These are phyloP conservation scores for Mormyrops boulengeri DNA, from an alignment of 2,797 vertebrate genomes.

Conservation along the genomic window DNA sequence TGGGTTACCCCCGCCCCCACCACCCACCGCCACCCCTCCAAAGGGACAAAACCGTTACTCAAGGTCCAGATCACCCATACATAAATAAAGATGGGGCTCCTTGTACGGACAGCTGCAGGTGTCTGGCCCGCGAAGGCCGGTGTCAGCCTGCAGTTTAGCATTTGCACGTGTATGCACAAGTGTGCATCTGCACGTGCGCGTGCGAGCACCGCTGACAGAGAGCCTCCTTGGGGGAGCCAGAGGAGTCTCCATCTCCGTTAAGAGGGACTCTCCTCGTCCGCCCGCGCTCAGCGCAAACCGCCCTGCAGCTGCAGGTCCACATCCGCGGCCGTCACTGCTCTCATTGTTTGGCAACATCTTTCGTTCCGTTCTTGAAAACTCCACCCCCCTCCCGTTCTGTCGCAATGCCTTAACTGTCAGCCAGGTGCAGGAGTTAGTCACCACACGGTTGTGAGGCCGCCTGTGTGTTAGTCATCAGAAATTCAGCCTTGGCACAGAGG, in stretches of 20 bases:
- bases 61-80: not conserved
- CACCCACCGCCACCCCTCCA: too few relatives aligned
- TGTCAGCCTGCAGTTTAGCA: not conserved
- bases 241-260: not conserved
- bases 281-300: not conserved
- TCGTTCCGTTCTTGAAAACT: constrained; percentile 25
- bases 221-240: not conserved
- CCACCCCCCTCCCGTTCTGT: constrained; percentile 9
- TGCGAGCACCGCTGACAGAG: not conserved
- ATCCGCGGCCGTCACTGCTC: constrained; percentile 25
- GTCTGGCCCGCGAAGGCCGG: not conserved
- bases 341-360: constrained; percentile 35
- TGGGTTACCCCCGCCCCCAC: too few relatives aligned
- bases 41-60: not conserved
- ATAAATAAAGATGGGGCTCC: not conserved
- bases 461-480: constrained; percentile 30
- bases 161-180: constrained; percentile 13
- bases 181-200: not conserved
- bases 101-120: not conserved
- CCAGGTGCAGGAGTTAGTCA: constrained; percentile 38
- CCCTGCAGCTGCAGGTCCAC: constrained; percentile 23
- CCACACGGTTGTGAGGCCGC: constrained; percentile 10
- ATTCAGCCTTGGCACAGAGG: constrained; percentile 2
- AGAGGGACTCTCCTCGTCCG: not conserved
- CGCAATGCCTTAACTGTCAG: constrained; percentile 18